Evolutionary conservation across 2,113 vertebrate genomes (phyloP), one percentile per base, ranked within the genome.

Genomic region (Azemiops feae): DNA sequence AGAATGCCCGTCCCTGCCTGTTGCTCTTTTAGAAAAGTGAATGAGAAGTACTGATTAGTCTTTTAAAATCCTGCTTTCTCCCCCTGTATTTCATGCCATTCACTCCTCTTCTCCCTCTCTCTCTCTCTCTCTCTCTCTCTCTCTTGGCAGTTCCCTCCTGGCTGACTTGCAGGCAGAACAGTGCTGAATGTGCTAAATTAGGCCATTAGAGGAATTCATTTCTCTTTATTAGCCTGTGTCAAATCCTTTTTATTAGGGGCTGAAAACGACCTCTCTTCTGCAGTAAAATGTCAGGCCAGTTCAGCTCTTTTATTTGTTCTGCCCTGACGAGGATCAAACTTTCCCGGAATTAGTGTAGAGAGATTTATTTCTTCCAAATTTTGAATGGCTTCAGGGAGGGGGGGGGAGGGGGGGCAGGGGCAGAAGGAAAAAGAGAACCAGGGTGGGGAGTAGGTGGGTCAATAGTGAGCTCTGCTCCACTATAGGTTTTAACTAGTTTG

Each of bases 191-290:
- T 96, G 97, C 94, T 96, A 97, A 97, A 98, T 97, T 95, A 98
- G 97, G 95, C 97, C 97, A 96, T 98, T 98, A 97, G 97, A 97
- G 96, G 97, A 98, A 98, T 98, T 98, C 95, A 98, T 98, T 98
- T 97, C 97, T 97, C 97, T 98, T 98, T 98, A 98, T 98, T 98
- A 98, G 97, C 96, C 97, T 91, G 50, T 97, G 97, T 98, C 95
- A 94, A 98, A 98, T 98, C 97, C 97, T 97, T 98, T 98, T 98
- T 98, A 98, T 98, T 98, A 98, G 97, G 94, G 96, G 96, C 97
- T 97, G 97, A 91, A 92, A 97, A 97, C 86, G 97, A 98, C 97
- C 97, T 97, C 97, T 97, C 97, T 98, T 96, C 96, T 97, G 97
- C 97, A 97, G 97, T 97, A 97, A 98, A 98, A 98, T 97, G 97